Evolutionary conservation across 2,113 vertebrate species (phyloP), one percentile per base, ranked within the genome.

Genomic region (Pollimyrus isidori): DNA sequence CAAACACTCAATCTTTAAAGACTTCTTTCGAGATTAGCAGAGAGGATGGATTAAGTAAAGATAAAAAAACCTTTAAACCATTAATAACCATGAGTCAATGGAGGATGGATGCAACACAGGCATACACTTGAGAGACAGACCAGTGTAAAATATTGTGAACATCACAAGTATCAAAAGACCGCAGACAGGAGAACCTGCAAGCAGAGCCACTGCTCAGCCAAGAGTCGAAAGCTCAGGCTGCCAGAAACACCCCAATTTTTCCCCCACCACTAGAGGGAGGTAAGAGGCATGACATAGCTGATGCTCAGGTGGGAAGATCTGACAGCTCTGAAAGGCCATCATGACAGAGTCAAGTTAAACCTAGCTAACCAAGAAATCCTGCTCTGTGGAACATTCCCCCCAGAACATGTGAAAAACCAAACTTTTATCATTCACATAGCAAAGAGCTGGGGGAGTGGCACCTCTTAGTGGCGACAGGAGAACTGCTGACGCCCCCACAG

Each of bases 91-190:
- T 62, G 58, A 62, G 11, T 26, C 23, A 65, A 11, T 26, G n/a
- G 9, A 65, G n/a, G 35, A 39, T 76, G 15, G 30, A 76, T 76
- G 35, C 7, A 76, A 76, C 2, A 30, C 13, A 7, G n/a, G 6
- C 5, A 76, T 6, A 76, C 4, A 13, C 13, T 76, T 4, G 1
- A 85, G 46, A 85, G 46, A 85, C 9, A 85, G 10, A 5, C 4
- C 9, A 4, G 83, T 46, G 19, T 23, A 84, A 84, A 48, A 42
- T 84, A 84, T 83, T 83, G 1, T 46, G 80, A 48, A 48, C 42
- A 23, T 13, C n/a, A 48, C 19, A 45, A 48, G 9, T 15, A 88
- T 42, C 90, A 90, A 90, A 92, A n/a, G 89, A 91, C 90, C 91
- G 19, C 19, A 23, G 58, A 62, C 58, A 19, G 17, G 56, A 58